These are phyloP conservation scores for Poeciliopsis paucimaculata DNA, from an alignment of 2,797 vertebrate genomes.

Conservation along the genomic window DNA sequence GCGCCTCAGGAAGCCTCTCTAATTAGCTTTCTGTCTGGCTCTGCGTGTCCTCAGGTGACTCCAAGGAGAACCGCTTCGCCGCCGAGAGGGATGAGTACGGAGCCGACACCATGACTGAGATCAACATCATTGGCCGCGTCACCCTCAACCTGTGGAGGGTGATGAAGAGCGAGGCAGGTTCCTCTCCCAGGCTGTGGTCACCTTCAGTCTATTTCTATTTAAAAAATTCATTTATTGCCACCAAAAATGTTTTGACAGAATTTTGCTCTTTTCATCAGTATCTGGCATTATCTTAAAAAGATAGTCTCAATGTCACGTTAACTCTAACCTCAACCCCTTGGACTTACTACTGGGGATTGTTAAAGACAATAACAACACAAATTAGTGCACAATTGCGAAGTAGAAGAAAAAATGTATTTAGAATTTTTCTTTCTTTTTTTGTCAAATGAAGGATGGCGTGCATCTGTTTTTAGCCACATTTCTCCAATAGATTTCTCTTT, in stretches of 20 bases:
- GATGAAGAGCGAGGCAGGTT: constrained; percentile 94
- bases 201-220: background rate
- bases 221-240: background rate
- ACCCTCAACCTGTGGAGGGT: constrained; percentile 95
- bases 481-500: background rate
- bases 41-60: constrained; percentile 84
- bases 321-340: background rate
- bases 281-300: background rate
- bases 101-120: constrained; percentile 94
- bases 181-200: background rate
- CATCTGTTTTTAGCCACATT: background rate
- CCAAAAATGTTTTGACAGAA: background rate
- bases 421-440: background rate
- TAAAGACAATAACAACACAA: background rate
- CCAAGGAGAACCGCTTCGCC: constrained; percentile 90
- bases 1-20: constrained; percentile 32
- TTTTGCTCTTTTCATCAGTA: background rate
- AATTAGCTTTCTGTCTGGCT: constrained; percentile 40
- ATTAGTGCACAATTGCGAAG: background rate
- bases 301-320: background rate
- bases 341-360: background rate
- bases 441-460: background rate
- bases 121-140: constrained; percentile 92
- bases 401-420: background rate
- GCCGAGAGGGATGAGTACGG: constrained; percentile 93